Percentiles rank a stretch among this genome's conserved stretches.
Evolutionary conservation across 1,140 invertebrate species (phyloP).

Genomic region (Sitobion miscanthi): DNA sequence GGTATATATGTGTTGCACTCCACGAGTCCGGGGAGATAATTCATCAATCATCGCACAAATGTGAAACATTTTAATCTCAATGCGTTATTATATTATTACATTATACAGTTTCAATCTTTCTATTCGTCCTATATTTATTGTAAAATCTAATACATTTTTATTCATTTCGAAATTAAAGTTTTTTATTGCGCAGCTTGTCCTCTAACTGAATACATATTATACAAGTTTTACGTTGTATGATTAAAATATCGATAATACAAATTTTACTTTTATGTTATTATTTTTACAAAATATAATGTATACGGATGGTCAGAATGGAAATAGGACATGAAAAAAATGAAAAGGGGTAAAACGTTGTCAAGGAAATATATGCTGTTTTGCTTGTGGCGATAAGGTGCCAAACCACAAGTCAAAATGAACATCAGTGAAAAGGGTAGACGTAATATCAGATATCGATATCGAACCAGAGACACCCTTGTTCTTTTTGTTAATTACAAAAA

Average conservation of each 20-base stretch:
- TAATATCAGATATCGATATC: constrained; percentile 20
- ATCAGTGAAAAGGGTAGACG: constrained; percentile 36
- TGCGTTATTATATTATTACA: neutral
- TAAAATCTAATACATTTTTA: neutral
- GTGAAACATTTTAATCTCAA: neutral
- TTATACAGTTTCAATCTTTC: neutral
- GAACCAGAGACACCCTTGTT: constrained; percentile 34
- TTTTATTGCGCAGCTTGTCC: neutral
- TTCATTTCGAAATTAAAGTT: neutral
- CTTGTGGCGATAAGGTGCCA: constrained; percentile 39
- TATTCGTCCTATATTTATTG: neutral
- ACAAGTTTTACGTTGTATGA: neutral
- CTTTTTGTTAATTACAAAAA: constrained; percentile 52
- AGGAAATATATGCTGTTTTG: neutral
- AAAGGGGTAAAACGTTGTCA: constrained; percentile 17
- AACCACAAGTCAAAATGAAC: constrained; percentile 31
- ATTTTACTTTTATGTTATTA: neutral
- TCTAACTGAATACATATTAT: neutral
- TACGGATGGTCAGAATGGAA: neutral
- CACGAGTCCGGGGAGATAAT: neutral
- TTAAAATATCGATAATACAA: neutral
- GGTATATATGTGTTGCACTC: neutral
- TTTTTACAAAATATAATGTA: neutral
- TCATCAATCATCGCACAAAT: neutral
- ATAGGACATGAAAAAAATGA: neutral